Evolutionary conservation across 2,797 vertebrate genomes (phyloP).

Genomic region (Myripristis murdjan): DNA sequence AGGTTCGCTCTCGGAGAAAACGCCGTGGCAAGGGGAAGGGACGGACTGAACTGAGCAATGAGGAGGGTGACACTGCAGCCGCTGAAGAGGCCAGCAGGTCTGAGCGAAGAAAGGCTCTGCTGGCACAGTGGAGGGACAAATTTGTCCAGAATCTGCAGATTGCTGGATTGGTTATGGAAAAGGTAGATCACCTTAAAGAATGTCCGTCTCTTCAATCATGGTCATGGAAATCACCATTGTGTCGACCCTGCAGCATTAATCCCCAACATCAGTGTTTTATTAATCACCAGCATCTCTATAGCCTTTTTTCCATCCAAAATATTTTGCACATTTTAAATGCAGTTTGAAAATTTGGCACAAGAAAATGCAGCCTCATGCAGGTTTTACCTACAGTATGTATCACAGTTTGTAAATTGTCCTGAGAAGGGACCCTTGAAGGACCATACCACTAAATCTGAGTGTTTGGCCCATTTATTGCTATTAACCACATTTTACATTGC

Average conservation of each 20-base stretch:
- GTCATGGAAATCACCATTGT: no score
- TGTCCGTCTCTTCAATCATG: neutral
- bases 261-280: neutral
- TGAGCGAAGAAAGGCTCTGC: conserved; percentile 71
- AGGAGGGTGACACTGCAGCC: conserved; percentile 39
- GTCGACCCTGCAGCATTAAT: no score
- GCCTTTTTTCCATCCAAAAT: no score
- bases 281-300: neutral
- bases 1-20: conserved; percentile 80
- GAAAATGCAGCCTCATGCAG: no score
- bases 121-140: conserved; percentile 81
- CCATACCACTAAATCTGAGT: no score
- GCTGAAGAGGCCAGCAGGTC: conserved; percentile 67
- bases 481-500: no score
- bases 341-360: no score
- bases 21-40: conserved; percentile 56
- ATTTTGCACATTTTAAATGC: no score
- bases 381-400: no score
- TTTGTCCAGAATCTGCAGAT: conserved; percentile 83
- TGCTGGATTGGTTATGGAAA: conserved; percentile 84
- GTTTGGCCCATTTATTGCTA: no score
- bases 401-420: no score
- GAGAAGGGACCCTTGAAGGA: no score
- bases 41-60: conserved; percentile 7
- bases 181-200: conserved; percentile 68